These are phyloP conservation scores for Rousettus madagascariensis DNA, from an alignment of 2,797 vertebrate genomes.

Conservation along the genomic window DNA sequence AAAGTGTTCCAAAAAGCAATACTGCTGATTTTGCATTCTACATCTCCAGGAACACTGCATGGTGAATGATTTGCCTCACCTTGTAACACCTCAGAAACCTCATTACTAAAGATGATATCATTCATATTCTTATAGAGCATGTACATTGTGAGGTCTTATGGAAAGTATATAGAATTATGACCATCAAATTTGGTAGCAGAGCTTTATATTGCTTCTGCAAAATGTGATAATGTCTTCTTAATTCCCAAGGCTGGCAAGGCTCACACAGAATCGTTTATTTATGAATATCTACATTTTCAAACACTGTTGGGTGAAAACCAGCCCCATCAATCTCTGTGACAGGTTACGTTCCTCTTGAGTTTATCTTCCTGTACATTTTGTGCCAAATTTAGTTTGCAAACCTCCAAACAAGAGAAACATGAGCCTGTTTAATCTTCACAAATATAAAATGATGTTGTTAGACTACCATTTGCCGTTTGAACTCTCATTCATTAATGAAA, in stretches of 20 bases:
- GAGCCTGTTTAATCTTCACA: slow-evolving; percentile 82
- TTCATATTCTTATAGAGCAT: slow-evolving; percentile 30
- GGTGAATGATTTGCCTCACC: neutral
- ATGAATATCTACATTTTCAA: slow-evolving; percentile 82
- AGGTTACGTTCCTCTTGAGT: slow-evolving; percentile 71
- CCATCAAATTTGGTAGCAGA: slow-evolving; percentile 67
- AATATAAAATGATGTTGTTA: slow-evolving; percentile 82
- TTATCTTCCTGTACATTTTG: slow-evolving; percentile 83
- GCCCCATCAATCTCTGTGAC: slow-evolving; percentile 83
- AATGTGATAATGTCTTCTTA: slow-evolving; percentile 78
- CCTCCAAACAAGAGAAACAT: slow-evolving; percentile 70
- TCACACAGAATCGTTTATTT: slow-evolving; percentile 79
- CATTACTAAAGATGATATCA: slow-evolving; percentile 55
- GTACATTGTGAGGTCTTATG: neutral
- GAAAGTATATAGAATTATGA: slow-evolving; percentile 53
- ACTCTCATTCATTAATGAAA: slow-evolving; percentile 80
- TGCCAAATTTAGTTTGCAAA: slow-evolving; percentile 73
- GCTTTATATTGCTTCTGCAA: slow-evolving; percentile 72
- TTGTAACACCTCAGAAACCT: slow-evolving; percentile 41
- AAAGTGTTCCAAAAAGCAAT: neutral
- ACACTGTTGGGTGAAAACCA: slow-evolving; percentile 75
- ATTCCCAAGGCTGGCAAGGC: slow-evolving; percentile 73
- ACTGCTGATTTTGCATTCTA: slow-evolving; percentile 31
- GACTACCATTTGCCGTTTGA: slow-evolving; percentile 63
- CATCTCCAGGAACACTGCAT: neutral